Conservation (phyloP, 2,888 invertebrate species). For the Gryllus longicercus region DNA sequence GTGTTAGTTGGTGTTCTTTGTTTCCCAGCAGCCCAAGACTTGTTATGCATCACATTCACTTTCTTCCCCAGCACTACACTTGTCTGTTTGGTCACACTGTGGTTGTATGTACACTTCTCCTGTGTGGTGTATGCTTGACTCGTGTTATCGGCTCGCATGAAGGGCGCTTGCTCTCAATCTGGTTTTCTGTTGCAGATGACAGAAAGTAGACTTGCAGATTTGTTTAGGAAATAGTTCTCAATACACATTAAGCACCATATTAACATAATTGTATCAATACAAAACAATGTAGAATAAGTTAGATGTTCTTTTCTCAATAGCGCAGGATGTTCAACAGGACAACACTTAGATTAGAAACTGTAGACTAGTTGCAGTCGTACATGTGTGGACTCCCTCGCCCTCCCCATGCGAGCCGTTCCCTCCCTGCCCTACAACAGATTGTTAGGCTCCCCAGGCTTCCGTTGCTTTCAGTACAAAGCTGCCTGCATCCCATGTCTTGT, state of each 20-base stretch:
- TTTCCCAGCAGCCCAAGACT: constrained; percentile 6
- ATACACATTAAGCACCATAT: constrained; percentile 9
- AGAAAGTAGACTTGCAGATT: constrained; percentile 17
- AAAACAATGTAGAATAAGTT: constrained; percentile 17
- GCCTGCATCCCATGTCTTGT: neutral
- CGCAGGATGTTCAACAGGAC: constrained; percentile 10
- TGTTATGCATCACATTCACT: neutral
- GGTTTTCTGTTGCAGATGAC: constrained; percentile 17
- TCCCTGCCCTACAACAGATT: constrained; percentile 17
- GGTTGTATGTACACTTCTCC: neutral
- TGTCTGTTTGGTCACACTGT: constrained; percentile 8
- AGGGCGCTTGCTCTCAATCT: neutral
- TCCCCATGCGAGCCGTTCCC: neutral
- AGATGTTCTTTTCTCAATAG: constrained; percentile 17
- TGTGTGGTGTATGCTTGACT: constrained; percentile 17
- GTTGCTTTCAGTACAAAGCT: neutral
- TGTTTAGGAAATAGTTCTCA: constrained; percentile 17
- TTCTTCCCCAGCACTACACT: neutral
- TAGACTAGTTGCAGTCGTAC: neutral
- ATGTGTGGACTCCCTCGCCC: constrained; percentile 10
- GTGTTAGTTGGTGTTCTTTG: constrained; percentile 11
- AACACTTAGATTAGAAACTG: constrained; percentile 1
- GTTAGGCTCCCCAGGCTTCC: constrained; percentile 9
- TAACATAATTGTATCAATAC: constrained; percentile 17
- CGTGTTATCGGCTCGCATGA: constrained; percentile 7